Evolutionary conservation across 2,113 vertebrate genomes (phyloP).

Genomic region (Anguilla japonica): DNA sequence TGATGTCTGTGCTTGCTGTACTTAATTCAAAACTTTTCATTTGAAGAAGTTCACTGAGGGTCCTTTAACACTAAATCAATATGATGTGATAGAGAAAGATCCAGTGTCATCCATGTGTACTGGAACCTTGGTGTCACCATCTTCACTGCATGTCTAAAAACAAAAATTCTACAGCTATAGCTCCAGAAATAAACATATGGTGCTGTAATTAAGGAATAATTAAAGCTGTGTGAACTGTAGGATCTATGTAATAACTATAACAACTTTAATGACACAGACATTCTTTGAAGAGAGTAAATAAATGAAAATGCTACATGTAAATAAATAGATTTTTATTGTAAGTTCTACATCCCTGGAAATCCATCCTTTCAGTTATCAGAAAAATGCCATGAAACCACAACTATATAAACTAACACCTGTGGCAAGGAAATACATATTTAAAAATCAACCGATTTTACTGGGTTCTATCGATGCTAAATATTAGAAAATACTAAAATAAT

Average conservation of each 20-base stretch:
- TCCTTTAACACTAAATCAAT: conserved; percentile 51
- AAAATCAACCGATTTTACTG: too few relatives aligned
- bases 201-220: conserved; percentile 29
- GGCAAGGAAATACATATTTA: too few relatives aligned
- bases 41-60: conserved; percentile 47
- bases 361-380: too few relatives aligned
- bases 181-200: conserved; percentile 38
- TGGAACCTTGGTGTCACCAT: conserved; percentile 56
- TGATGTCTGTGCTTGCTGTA: not conserved
- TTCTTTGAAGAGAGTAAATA: not conserved
- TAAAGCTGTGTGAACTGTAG: not conserved
- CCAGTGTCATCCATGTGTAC: conserved; percentile 52
- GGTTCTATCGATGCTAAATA: too few relatives aligned
- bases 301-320: too few relatives aligned
- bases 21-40: not conserved
- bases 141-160: conserved; percentile 43
- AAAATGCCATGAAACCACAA: too few relatives aligned
- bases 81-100: conserved; percentile 37
- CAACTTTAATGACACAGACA: not conserved
- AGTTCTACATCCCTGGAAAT: too few relatives aligned
- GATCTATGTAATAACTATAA: not conserved
- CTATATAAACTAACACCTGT: too few relatives aligned
- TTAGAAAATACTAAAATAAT: too few relatives aligned
- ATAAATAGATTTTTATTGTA: too few relatives aligned
- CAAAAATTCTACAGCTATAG: conserved; percentile 43